Conservation (phyloP, 2,797 vertebrate species). For the Oreortyx pictus region DNA sequence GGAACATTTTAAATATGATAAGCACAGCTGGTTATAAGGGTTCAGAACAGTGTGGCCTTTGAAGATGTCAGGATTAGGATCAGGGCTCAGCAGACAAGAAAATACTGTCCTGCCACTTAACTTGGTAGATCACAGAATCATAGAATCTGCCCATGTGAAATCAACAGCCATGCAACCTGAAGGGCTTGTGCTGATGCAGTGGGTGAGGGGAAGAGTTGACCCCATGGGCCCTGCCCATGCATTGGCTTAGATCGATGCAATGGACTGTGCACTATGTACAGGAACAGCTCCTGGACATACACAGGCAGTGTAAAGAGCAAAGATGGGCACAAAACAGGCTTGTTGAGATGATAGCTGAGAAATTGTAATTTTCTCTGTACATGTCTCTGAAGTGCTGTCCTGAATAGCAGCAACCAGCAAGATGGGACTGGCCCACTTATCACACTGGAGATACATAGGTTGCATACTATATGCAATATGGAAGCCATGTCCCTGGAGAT, state of each 20-base stretch:
- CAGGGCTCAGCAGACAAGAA: neutral
- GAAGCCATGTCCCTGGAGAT: too few relatives aligned
- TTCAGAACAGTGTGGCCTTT: neutral
- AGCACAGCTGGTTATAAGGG: neutral
- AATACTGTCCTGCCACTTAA: neutral
- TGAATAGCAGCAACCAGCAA: neutral
- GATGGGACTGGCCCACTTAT: rapidly evolving
- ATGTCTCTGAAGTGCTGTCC: neutral
- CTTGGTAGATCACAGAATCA: neutral
- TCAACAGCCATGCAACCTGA: neutral
- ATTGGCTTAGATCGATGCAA: neutral
- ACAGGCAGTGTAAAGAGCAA: rapidly evolving
- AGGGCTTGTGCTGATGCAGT: neutral
- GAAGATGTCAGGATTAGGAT: neutral
- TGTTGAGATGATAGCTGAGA: neutral
- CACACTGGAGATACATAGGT: neutral
- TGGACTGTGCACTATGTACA: rapidly evolving
- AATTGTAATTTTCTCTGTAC: neutral
- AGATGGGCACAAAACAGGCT: neutral
- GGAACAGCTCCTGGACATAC: neutral
- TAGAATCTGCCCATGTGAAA: neutral
- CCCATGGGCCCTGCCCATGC: rapidly evolving
- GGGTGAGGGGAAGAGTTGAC: neutral
- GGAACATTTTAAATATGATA: neutral
- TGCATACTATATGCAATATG: rapidly evolving